Evolutionary conservation across 2,113 vertebrate species (phyloP).

Genomic region (Cochlearius cochlearius): DNA sequence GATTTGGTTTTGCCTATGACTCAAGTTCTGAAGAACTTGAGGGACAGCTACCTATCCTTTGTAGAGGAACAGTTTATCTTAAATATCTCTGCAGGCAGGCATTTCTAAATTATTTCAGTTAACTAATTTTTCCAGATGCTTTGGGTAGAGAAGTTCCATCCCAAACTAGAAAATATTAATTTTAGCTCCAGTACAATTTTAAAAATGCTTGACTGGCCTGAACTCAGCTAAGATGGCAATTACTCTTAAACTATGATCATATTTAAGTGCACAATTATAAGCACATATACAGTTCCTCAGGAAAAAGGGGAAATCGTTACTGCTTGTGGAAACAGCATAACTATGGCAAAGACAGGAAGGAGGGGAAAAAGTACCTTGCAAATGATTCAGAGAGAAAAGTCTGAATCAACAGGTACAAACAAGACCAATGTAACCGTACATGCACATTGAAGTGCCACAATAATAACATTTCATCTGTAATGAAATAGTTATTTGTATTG

Average conservation of each 20-base stretch:
- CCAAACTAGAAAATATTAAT: background rate
- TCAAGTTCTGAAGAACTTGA: background rate
- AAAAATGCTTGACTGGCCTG: background rate
- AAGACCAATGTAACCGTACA: background rate
- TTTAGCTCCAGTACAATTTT: background rate
- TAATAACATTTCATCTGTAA: slow-evolving; percentile 63
- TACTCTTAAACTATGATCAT: background rate
- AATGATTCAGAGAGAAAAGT: slow-evolving; percentile 20
- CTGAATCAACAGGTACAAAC: slow-evolving; percentile 35
- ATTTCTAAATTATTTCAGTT: background rate
- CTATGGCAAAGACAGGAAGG: background rate
- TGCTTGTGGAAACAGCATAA: background rate
- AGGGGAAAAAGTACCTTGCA: background rate
- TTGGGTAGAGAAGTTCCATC: background rate
- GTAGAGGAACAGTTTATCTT: background rate
- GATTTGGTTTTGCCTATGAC: background rate
- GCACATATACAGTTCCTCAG: background rate
- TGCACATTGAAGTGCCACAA: slow-evolving; percentile 14
- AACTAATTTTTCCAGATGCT: background rate
- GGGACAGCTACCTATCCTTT: background rate
- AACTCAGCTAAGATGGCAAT: background rate
- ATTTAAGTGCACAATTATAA: background rate
- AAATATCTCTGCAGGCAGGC: background rate
- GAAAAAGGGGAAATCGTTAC: background rate
- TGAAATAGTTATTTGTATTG: slow-evolving; percentile 52